Evolutionary conservation across 2,797 vertebrate species (phyloP).

Genomic region (Fundulus diaphanus): DNA sequence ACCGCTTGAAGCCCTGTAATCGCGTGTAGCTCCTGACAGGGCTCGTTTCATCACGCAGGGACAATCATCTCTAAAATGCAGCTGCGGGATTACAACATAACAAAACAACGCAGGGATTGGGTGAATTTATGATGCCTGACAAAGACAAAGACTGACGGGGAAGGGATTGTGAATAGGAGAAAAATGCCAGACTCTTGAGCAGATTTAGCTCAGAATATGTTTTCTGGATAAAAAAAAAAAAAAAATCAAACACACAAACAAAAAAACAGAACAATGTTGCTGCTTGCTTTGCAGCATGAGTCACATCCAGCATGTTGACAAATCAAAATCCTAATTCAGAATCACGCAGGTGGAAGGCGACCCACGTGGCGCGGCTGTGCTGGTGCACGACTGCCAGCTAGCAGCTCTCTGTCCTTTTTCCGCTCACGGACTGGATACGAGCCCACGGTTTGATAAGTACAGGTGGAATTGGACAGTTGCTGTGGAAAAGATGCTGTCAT

Average conservation of each 20-base stretch:
- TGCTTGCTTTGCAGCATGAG: not conserved
- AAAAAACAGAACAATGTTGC: constrained; percentile 3
- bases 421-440: constrained; percentile 15
- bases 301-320: constrained; percentile 22
- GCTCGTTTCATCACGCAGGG: constrained; percentile 62
- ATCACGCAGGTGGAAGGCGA: constrained; percentile 38
- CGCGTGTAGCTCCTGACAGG: constrained; percentile 56
- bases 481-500: constrained; percentile 28
- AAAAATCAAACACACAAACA: not conserved
- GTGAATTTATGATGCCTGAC: constrained; percentile 24
- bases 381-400: not conserved
- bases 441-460: constrained; percentile 12
- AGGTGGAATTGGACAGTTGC: constrained; percentile 36
- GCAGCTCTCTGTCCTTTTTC: not conserved
- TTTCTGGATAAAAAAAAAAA: constrained; percentile 28
- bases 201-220: constrained; percentile 13
- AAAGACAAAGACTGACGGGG: constrained; percentile 20
- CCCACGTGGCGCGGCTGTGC: constrained; percentile 2
- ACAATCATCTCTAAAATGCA: constrained; percentile 60
- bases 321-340: constrained; percentile 20
- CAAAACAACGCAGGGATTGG: constrained; percentile 52
- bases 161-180: constrained; percentile 27
- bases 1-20: constrained; percentile 53
- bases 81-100: constrained; percentile 51
- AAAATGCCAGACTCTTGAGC: constrained; percentile 15